Base-by-base conservation (phyloP, 2,888 invertebrate genomes). In the Danaus chrysippus region DNA sequence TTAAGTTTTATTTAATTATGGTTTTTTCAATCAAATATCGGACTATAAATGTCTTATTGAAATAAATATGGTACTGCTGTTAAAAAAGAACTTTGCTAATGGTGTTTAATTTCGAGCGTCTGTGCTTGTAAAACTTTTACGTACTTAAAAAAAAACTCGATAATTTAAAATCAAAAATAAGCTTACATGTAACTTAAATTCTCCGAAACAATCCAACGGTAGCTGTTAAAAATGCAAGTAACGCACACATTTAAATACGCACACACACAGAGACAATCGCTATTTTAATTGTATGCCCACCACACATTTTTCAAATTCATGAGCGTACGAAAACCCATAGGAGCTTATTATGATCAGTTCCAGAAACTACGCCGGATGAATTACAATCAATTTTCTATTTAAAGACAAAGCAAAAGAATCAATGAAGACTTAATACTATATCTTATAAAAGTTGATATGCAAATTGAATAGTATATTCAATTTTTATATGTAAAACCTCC, bases 271-370 rank as follows among this genome's bases (percentile, higher is more conserved):
- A 10, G 17, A 15, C 17, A 49, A 49, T 10, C 11, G 49, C 17
- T 17, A 10, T 10, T 17, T 13, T 46, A 46, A 46, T 49, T 49
- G 49, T 49, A 49, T 49, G 17, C 49, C 17, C 49, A 10, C 15
- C 49, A 49, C 49, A 49, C 49, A 49, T 49, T 49, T 49, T 49
- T 49, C 49, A 49, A 49, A 49, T 49, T 17, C 49, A 49, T 17
- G 8, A 15, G 15, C 17, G 49, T 10, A 49, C 17, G 17, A 46
- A 15, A 49, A 17, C 49, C 49, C 49, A 49, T 49, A 49, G 23
- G 23, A 34, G 15, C 17, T 49, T 49, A 49, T 15, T 17, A 11
- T 11, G 17, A 17, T 49, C 10, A 15, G 11, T 49, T 49, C 49
- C 49, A 49, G 17, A 17, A 49, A 49, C 10, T 17, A 49, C 10